phyloP scores from a whole-genome alignment of 2,888 invertebrate genomes.

The Priocnemis perturbator region DNA sequence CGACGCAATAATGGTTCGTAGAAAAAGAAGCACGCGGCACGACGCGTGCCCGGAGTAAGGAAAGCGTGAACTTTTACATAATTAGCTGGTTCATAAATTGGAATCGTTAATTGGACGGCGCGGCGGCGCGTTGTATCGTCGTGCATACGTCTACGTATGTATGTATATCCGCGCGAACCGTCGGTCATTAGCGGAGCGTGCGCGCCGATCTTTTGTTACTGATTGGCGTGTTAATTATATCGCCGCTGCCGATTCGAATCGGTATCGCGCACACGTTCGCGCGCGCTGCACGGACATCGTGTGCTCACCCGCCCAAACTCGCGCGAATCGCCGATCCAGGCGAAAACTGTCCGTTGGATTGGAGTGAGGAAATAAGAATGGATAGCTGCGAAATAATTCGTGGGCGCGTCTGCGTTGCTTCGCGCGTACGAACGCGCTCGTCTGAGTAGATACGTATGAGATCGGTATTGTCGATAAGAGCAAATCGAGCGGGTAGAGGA shows the following conservation, averaged over 20 bases:
- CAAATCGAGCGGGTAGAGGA: no score
- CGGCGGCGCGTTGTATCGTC: slow-evolving; percentile 27
- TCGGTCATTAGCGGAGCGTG: slow-evolving; percentile 42
- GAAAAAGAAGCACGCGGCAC: slow-evolving; percentile 1
- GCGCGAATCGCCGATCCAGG: slow-evolving; percentile 6
- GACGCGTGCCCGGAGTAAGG: slow-evolving; percentile 52
- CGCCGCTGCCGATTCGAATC: slow-evolving; percentile 41
- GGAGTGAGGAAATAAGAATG: slow-evolving; percentile 7
- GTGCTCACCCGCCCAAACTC: neutral
- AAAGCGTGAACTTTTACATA: slow-evolving; percentile 66
- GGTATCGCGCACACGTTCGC: slow-evolving; percentile 4
- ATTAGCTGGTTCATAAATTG: slow-evolving; percentile 57
- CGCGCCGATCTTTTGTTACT: slow-evolving; percentile 50
- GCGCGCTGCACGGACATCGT: neutral
- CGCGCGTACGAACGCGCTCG: no score
- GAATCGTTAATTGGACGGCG: slow-evolving; percentile 52
- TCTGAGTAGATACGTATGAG: no score
- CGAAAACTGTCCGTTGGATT: slow-evolving; percentile 40
- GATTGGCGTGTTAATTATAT: slow-evolving; percentile 55
- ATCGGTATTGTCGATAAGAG: no score
- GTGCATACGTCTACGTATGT: no score
- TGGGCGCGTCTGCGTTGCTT: no score
- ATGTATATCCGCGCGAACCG: slow-evolving; percentile 9
- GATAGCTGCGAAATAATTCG: no score
- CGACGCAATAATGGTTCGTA: no score